These are phyloP conservation scores for Dicerorhinus sumatrensis DNA, from an alignment of 2,113 vertebrate species.

Conservation along the genomic window DNA sequence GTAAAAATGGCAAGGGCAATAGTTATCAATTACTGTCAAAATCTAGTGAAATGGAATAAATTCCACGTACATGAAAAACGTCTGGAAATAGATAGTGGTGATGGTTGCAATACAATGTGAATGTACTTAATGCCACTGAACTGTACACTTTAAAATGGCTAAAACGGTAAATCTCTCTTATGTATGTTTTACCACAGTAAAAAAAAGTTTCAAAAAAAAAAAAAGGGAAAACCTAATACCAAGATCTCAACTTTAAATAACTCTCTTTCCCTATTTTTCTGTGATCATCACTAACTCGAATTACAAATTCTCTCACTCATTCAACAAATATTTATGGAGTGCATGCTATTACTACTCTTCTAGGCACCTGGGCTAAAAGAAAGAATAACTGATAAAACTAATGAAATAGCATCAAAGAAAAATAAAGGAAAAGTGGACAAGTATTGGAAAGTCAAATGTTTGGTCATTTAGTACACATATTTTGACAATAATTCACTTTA, in stretches of 20 bases:
- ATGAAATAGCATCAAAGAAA: not conserved
- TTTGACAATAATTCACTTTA: conserved; percentile 13
- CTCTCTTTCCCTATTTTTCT: not conserved
- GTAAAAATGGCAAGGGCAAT: conserved; percentile 2
- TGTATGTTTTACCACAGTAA: not conserved
- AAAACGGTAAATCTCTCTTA: not conserved
- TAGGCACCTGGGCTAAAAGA: not conserved
- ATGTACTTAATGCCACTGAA: not conserved
- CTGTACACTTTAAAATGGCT: not conserved
- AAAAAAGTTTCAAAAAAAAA: not conserved
- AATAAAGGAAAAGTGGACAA: not conserved
- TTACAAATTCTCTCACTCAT: conserved; percentile 39
- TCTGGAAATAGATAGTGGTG: not conserved
- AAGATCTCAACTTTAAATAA: conserved; percentile 34
- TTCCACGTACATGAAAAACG: not conserved
- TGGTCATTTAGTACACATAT: not conserved
- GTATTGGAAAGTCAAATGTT: not conserved
- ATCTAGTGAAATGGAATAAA: not conserved
- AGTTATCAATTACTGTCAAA: conserved; percentile 13
- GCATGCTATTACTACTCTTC: not conserved
- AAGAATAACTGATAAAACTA: conserved; percentile 49
- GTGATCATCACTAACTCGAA: not conserved
- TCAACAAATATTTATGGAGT: not conserved
- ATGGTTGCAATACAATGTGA: not conserved
- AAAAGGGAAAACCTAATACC: conserved; percentile 42